Evolutionary conservation across 2,888 invertebrate genomes (phyloP).

Genomic region (Drosophila stalkeri): DNA sequence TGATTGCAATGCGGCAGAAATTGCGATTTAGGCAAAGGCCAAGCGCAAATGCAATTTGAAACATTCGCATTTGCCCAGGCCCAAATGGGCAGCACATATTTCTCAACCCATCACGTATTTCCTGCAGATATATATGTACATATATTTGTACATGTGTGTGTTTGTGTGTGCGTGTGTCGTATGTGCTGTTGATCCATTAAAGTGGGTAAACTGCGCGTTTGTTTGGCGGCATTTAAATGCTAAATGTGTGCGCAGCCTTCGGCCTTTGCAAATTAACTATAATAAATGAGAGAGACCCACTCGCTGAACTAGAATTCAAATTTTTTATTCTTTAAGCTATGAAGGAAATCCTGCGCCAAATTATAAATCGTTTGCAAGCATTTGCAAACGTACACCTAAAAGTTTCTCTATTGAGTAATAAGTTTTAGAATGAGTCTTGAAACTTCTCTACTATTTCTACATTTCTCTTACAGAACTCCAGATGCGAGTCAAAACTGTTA

Average conservation of each 20-base stretch:
- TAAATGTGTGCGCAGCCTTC: slow-evolving; percentile 59
- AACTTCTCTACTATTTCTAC: too few species aligned
- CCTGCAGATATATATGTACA: not conserved
- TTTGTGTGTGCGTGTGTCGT: slow-evolving; percentile 1
- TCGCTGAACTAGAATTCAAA: slow-evolving; percentile 36
- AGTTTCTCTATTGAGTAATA: too few species aligned
- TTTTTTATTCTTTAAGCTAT: not conserved
- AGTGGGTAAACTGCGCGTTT: not conserved
- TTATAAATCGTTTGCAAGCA: not conserved
- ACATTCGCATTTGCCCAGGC: slow-evolving; percentile 29
- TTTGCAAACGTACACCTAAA: too few species aligned
- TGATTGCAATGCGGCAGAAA: slow-evolving; percentile 77
- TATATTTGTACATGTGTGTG: not conserved
- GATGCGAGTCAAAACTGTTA: not conserved
- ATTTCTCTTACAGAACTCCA: too few species aligned
- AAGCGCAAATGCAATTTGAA: slow-evolving; percentile 21
- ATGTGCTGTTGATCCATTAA: slow-evolving; percentile 12
- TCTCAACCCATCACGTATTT: slow-evolving; percentile 10
- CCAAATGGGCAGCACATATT: slow-evolving; percentile 46
- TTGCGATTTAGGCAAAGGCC: slow-evolving; percentile 66
- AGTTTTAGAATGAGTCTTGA: too few species aligned
- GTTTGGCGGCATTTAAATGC: slow-evolving; percentile 46
- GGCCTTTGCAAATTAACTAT: slow-evolving; percentile 72
- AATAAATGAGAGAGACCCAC: slow-evolving; percentile 57
- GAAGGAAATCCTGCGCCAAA: not conserved